A percentile compares a stretch with the other conserved stretches of the same genome.
phyloP scores from a whole-genome alignment of 2,113 vertebrate species.

The Epinephelus cyanopodus region DNA sequence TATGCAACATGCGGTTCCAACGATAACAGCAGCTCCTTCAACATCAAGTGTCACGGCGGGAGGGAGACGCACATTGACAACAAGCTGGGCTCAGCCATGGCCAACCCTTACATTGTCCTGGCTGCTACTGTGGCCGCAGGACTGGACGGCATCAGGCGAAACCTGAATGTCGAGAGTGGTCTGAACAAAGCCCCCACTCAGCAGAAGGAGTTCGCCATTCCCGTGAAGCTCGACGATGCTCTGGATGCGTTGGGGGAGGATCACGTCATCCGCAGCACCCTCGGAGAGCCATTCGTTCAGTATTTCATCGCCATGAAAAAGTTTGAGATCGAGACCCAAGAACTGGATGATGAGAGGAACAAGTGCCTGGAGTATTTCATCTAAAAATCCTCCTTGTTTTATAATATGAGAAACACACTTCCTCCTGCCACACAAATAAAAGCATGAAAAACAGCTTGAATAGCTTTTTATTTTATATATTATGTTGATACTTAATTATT shows the following conservation, averaged over 20 bases:
- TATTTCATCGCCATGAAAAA: slow-evolving; percentile 95
- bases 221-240: slow-evolving; percentile 92
- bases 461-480: slow-evolving; percentile 39
- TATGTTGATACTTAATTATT: not conserved
- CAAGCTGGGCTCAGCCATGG: slow-evolving; percentile 91
- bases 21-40: slow-evolving; percentile 92
- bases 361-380: slow-evolving; percentile 96
- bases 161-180: slow-evolving; percentile 74
- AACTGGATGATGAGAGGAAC: slow-evolving; percentile 91
- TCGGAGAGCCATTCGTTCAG: slow-evolving; percentile 91
- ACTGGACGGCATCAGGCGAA: slow-evolving; percentile 89
- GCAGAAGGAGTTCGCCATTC: slow-evolving; percentile 82
- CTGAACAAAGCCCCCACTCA: slow-evolving; percentile 75
- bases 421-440: slow-evolving; percentile 20
- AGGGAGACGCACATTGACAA: slow-evolving; percentile 90
- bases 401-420: not conserved
- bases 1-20: slow-evolving; percentile 90
- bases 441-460: slow-evolving; percentile 11
- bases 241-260: slow-evolving; percentile 88
- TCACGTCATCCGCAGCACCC: slow-evolving; percentile 83
- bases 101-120: slow-evolving; percentile 93
- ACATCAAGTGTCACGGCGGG: slow-evolving; percentile 90
- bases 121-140: slow-evolving; percentile 93
- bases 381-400: slow-evolving; percentile 70
- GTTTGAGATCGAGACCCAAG: slow-evolving; percentile 93